These are phyloP conservation scores for Osmerus mordax DNA, from an alignment of 2,113 vertebrate genomes.

Conservation along the genomic window DNA sequence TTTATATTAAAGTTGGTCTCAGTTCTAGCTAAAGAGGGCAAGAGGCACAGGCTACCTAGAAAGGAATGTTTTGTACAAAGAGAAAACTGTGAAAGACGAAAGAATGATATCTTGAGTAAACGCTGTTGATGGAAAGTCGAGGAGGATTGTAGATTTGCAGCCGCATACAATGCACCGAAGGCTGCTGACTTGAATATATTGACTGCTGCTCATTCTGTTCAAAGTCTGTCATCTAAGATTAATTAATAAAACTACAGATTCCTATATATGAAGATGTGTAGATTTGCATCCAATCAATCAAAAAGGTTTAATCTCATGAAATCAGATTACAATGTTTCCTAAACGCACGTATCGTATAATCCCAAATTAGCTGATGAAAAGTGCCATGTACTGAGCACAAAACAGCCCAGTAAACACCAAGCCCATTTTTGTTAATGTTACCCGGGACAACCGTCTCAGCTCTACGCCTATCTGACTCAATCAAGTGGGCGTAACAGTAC, in stretches of 20 bases:
- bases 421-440: constrained; percentile 14
- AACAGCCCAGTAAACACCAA: background rate
- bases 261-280: background rate
- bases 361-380: too few relatives aligned
- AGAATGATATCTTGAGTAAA: constrained; percentile 58
- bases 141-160: constrained; percentile 2
- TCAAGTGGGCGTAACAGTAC: constrained; percentile 17
- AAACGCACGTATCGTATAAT: too few relatives aligned
- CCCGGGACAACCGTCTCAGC: background rate
- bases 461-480: constrained; percentile 54
- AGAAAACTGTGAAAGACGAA: constrained; percentile 37
- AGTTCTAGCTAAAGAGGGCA: constrained; percentile 41
- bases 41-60: constrained; percentile 23
- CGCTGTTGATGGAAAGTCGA: constrained; percentile 33
- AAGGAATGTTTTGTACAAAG: constrained; percentile 28
- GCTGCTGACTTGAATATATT: background rate
- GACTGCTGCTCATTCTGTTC: constrained; percentile 29
- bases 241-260: background rate
- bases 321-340: too few relatives aligned
- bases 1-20: constrained; percentile 40
- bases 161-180: constrained; percentile 19
- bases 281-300: background rate
- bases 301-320: too few relatives aligned
- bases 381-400: too few relatives aligned
- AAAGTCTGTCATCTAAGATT: background rate